phyloP scores from a whole-genome alignment of 1,140 invertebrate species.

The Pogonomyrmex californicus region DNA sequence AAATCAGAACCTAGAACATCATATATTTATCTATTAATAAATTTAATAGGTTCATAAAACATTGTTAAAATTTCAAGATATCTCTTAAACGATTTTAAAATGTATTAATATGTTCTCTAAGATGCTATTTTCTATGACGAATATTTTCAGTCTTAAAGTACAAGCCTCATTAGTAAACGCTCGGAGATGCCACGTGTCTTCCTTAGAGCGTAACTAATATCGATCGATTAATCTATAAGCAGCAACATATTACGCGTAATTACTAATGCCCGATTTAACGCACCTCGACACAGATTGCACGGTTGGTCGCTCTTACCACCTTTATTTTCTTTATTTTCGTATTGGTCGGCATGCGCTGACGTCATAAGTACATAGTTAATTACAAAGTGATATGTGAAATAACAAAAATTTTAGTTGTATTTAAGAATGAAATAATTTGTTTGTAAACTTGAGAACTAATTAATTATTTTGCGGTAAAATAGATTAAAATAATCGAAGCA shows the following conservation, averaged over 20 bases:
- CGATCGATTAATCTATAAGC: constrained; percentile 48
- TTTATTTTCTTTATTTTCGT: constrained; percentile 44
- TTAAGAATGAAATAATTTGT: constrained; percentile 14
- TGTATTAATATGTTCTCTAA: background rate
- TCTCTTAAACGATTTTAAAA: background rate
- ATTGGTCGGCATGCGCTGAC: constrained; percentile 9
- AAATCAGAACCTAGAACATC: too few species aligned
- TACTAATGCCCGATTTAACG: constrained; percentile 43
- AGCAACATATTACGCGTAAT: constrained; percentile 32
- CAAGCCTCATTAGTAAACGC: background rate
- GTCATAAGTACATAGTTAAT: background rate
- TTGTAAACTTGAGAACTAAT: too few species aligned
- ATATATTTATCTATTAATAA: too few species aligned
- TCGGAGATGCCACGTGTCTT: constrained; percentile 39
- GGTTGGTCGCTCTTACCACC: background rate
- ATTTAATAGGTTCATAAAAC: too few species aligned
- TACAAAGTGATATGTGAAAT: too few species aligned
- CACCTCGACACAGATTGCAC: constrained; percentile 46
- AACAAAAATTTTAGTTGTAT: background rate
- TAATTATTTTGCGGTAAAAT: too few species aligned
- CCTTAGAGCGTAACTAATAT: constrained; percentile 36
- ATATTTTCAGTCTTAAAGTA: constrained; percentile 8
- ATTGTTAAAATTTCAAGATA: too few species aligned
- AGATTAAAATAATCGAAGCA: background rate
- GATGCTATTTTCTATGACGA: background rate